Evolutionary conservation across 2,113 vertebrate genomes (phyloP).

Genomic region (Tachuris rubrigastra): DNA sequence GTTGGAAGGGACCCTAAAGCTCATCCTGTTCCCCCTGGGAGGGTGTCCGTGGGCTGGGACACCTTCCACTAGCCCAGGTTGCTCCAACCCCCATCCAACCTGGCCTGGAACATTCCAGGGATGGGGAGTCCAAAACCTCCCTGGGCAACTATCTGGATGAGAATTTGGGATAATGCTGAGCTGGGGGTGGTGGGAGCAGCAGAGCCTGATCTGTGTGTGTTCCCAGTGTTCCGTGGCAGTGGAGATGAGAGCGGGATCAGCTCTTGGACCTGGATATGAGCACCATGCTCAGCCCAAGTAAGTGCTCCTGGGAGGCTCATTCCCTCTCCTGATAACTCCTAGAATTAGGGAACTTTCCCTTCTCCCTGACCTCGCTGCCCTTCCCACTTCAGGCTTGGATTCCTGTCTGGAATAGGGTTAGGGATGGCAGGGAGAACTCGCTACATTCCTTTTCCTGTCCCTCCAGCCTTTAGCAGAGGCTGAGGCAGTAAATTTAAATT

Average conservation of each 20-base stretch:
- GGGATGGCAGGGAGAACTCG: neutral
- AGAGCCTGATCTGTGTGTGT: neutral
- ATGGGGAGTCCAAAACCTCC: neutral
- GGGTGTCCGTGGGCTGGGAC: neutral
- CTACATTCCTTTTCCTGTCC: neutral
- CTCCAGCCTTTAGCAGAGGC: neutral
- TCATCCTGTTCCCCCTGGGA: neutral
- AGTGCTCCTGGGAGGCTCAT: neutral
- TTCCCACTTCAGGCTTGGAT: rapidly evolving
- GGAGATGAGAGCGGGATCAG: constrained; percentile 92
- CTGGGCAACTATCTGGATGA: neutral
- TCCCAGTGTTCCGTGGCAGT: constrained; percentile 88
- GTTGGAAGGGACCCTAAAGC: rapidly evolving
- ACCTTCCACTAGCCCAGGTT: neutral
- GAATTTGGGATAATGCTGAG: neutral
- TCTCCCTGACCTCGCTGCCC: rapidly evolving
- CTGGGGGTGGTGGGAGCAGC: neutral
- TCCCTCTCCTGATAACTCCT: neutral
- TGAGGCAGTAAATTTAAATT: neutral
- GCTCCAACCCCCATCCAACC: neutral
- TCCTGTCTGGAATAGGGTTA: neutral
- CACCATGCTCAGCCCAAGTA: constrained; percentile 92
- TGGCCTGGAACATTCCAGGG: neutral
- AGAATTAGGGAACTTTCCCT: rapidly evolving
- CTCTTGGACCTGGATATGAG: constrained; percentile 85